Base-by-base conservation (phyloP, 2,888 invertebrate species). In the Apodemia hepburni region DNA sequence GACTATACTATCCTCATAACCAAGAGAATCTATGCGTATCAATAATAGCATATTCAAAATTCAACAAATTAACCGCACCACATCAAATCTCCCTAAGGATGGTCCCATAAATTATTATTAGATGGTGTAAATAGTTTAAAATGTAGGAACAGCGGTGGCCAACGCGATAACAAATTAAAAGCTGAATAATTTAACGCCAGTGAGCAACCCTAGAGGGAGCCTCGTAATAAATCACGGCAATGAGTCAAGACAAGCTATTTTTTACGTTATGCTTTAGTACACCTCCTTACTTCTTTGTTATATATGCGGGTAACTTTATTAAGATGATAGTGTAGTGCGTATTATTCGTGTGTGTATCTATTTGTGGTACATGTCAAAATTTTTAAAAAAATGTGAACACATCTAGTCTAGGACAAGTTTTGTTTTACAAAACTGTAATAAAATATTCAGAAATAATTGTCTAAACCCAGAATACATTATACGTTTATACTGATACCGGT, bases 131-230 rank as follows among this genome's bases (percentile, higher is more conserved):
- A 87, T 87, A 87, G 85, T 85, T 81, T 80, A 82, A 80, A 84
- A 80, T 78, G 78, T 76, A 81, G 80, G 77, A 82, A 82, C 83
- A 78, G 78, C 78, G 78, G 83, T 80, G 80, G 83, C 79, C 80
- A 65, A 71, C 71, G 82, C 81, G 85, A 87, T 91, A 86, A 87
- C 83, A 84, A 89, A 89, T 90, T 90, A 89, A 89, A 89, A 85
- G 82, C 81, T 88, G 87, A 89, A 91, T 90, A 87, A 89, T 89
- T 86, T 88, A 89, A 85, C 82, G 82, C 83, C 78, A 80, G 82
- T 74, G 80, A 79, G 71, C 69, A 73, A 73, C 75, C 78, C 76
- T 73, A 74, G 77, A 79, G 82, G 80, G 77, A 77, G 77, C 76
- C 75, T 72, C 73, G 84, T 76, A 78, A 88, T 89, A 90, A 88